Base-by-base conservation (phyloP, 2,113 vertebrate genomes). In the Redunca redunca region DNA sequence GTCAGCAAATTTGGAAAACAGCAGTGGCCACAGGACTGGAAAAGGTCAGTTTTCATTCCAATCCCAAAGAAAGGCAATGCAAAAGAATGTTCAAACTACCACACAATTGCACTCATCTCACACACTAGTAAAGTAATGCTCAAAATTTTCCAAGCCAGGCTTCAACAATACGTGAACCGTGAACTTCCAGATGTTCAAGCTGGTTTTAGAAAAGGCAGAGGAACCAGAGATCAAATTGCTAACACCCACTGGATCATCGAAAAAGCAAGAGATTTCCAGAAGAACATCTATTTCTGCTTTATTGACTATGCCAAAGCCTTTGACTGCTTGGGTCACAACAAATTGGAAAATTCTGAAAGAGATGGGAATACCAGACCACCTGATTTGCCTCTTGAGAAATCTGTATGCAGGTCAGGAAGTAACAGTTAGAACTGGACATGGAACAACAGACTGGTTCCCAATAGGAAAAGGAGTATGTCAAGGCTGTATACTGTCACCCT, bases 221-320 rank as follows among this genome's bases (percentile, higher is more conserved):
- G 60, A 64, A 33, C 60, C 30, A 64, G 14, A 64, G 30, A 64
- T 64, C 60, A 64, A 33, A 62, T 62, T 62, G 30, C 30, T 3
- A 33, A 62, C 60, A 64, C 1, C 60, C 0, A 1, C 14, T 33
- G 30, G 30, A 8, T 64, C 30, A 64, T 64, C 2, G 1, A 33
- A 16, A 64, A 17, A 64, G 30, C 60, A 64, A 64, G 15, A 64
- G 60, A 64, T 7, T 64, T 64, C 30, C 30, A 33, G 28, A 64
- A 64, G 33, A 64, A 64, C 30, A 64, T 33, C 15, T 8, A 33
- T 4, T 64, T 64, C 60, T 64, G 60, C 60, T 64, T 33, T 33
- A 64, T 33, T 33, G 14, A 64, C 60, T 33, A 33, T 16, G 60
- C 60, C 60, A 64, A 64, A 64, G 3, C 3, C 60, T 16, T 64